Percentiles rank a stretch among this genome's conserved stretches.
Evolutionary conservation across 2,888 invertebrate genomes (phyloP).

Genomic region (Melinaea menophilus): DNA sequence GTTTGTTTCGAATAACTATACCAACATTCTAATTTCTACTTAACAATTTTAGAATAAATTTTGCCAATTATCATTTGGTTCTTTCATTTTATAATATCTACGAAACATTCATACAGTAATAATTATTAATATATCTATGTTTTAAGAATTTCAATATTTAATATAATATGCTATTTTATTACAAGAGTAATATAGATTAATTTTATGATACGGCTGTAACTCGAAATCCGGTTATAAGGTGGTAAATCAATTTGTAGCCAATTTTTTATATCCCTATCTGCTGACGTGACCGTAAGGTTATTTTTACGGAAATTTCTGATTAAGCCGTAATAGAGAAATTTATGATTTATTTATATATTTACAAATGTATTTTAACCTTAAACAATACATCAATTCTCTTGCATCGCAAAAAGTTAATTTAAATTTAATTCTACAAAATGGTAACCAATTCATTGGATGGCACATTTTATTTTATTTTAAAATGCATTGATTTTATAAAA

Average conservation of each 20-base stretch:
- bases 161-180: no score
- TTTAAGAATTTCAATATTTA: no score
- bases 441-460: conserved; percentile 64
- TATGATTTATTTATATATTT: conserved; percentile 1
- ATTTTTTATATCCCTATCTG: no score
- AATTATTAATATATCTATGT: no score
- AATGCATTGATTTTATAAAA: conserved; percentile 28
- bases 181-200: no score
- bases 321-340: neutral
- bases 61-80: conserved; percentile 3
- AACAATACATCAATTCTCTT: conserved; percentile 75
- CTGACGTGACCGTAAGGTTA: no score
- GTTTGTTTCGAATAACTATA: no score
- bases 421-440: conserved; percentile 60
- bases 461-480: conserved; percentile 44
- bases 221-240: no score
- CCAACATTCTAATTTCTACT: neutral
- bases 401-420: conserved; percentile 73
- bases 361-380: conserved; percentile 48
- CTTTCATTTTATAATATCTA: neutral
- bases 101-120: neutral
- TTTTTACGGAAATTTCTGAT: no score
- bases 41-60: neutral
- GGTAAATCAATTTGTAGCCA: no score
- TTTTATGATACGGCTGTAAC: no score